Base-by-base conservation (phyloP, 2,113 vertebrate species). In the Anser brachyrhynchus region DNA sequence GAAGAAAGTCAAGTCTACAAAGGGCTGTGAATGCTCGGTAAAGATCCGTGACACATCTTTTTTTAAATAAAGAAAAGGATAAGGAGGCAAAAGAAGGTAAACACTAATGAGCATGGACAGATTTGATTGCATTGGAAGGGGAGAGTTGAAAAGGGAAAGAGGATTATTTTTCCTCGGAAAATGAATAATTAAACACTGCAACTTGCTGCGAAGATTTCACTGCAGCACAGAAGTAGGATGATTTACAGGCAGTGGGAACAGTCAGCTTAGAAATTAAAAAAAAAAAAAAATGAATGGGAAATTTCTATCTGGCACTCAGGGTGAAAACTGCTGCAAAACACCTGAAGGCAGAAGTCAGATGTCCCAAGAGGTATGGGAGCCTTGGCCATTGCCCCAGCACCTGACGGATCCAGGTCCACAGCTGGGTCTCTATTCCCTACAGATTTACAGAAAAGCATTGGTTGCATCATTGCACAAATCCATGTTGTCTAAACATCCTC, bases 161-260 rank as follows among this genome's bases (percentile, higher is more conserved):
- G 59, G 22, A 54, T 44, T 91, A 52, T n/a, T 95, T 91, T 72
- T 61, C n/a, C 86, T 72, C n/a, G 75, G 57, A 69, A 69, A 70
- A 93, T 91, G 51, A 79, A 92, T 85, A 95, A 89, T 91, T 92
- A 87, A 95, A 69, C 66, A n/a, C 33, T 76, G 54, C 6, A 65
- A 61, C 70, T 75, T 55, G 73, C 83, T 52, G 28, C 37, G 77
- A 69, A 64, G 61, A 52, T 65, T 73, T 87, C 43, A 39, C 52
- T 91, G 92, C 70, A 49, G 91, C 61, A 67, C 77, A 66, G 61
- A 43, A 41, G 18, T n/a, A 26, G 23, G 17, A 26, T 25, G 12
- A 26, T n/a, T n/a, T 54, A 21, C 62, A 90, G 70, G 57, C 55
- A 72, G 61, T 21, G 23, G n/a, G 70, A 91, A 76, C 44, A 41